phyloP scores from a whole-genome alignment of 2,888 invertebrate species.

The Drosophila pegasa region DNA sequence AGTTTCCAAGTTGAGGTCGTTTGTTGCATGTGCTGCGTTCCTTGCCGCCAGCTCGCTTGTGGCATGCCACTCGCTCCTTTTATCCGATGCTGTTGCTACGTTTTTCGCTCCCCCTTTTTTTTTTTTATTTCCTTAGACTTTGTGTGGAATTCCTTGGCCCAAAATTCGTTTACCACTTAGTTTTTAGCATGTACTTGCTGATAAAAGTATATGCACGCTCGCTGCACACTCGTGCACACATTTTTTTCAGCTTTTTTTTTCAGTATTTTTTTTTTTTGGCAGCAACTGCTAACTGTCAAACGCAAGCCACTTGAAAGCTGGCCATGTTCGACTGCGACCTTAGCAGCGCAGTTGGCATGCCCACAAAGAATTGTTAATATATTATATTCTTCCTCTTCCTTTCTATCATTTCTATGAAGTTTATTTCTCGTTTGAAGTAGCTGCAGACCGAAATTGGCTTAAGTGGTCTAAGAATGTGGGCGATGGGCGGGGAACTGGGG shows the following conservation, averaged over 20 bases:
- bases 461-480: neutral
- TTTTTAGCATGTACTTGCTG: constrained; percentile 59
- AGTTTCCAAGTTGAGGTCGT: constrained; percentile 20
- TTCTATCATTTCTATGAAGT: neutral
- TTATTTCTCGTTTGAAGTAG: constrained; percentile 8
- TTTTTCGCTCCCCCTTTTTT: constrained; percentile 4
- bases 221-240: constrained; percentile 39
- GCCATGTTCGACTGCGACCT: constrained; percentile 5
- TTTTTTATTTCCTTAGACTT: constrained; percentile 35
- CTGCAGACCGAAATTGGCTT: neutral
- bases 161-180: constrained; percentile 61
- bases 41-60: constrained; percentile 6
- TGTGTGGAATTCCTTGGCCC: constrained; percentile 40
- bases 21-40: constrained; percentile 24
- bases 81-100: constrained; percentile 9
- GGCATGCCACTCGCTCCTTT: constrained; percentile 13
- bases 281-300: constrained; percentile 33
- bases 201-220: constrained; percentile 62
- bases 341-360: constrained; percentile 3
- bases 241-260: no score
- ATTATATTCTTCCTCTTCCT: neutral
- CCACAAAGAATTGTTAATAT: constrained; percentile 13
- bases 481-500: neutral
- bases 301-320: constrained; percentile 10
- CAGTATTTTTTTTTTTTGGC: no score